Percentiles rank a stretch among this genome's conserved stretches.
These are phyloP conservation scores for Anhinga anhinga DNA, from an alignment of 2,113 vertebrate genomes.

Conservation along the genomic window DNA sequence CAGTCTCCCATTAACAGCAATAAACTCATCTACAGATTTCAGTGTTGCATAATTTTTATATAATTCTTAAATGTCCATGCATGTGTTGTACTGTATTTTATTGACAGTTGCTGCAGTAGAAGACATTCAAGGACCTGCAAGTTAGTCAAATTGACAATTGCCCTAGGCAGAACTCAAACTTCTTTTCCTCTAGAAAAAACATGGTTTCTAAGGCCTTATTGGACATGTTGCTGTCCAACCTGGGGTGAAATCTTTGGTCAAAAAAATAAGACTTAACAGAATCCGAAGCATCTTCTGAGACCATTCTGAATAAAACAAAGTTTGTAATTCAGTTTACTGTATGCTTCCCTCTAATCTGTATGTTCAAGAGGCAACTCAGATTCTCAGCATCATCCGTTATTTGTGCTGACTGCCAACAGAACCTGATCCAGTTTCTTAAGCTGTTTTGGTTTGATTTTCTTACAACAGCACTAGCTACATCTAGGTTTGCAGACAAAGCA, in stretches of 20 bases:
- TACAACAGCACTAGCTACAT: background rate
- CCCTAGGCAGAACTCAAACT: background rate
- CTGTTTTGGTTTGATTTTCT: background rate
- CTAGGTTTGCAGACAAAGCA: background rate
- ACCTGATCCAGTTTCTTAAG: background rate
- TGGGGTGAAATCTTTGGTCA: background rate
- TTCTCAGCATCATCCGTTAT: background rate
- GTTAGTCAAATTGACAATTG: background rate
- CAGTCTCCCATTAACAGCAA: background rate
- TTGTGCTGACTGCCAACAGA: background rate
- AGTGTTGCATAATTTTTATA: background rate
- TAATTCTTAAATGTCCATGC: background rate
- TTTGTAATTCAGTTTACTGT: background rate
- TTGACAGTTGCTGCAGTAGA: background rate
- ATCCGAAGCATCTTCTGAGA: background rate
- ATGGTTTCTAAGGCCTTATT: background rate
- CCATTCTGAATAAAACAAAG: background rate
- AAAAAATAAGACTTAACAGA: background rate
- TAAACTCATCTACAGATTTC: background rate
- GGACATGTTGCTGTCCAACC: background rate
- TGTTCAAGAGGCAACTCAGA: background rate
- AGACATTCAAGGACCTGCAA: background rate
- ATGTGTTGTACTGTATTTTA: background rate
- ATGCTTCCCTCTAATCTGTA: background rate
- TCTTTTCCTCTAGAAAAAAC: background rate